Evolutionary conservation across 1,140 invertebrate species (phyloP).

Genomic region (Branchinecta lynchi): DNA sequence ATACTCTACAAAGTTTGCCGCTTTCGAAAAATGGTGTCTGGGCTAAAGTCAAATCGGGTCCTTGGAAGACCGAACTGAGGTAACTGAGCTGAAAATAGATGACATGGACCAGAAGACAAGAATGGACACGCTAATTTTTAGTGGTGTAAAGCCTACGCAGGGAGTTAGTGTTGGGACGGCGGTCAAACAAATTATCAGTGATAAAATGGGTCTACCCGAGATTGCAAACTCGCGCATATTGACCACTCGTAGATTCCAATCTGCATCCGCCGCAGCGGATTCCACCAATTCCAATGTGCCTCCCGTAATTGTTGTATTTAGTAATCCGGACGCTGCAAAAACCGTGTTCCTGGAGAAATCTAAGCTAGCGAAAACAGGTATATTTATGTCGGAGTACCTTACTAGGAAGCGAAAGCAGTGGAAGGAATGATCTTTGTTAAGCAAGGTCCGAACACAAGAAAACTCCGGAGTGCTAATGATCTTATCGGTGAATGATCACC

Average conservation of each 20-base stretch:
- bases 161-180: slow-evolving; percentile 4
- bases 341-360: too few species aligned
- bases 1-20: too few species aligned
- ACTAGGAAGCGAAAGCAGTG: not conserved
- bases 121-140: too few species aligned
- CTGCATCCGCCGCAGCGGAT: not conserved
- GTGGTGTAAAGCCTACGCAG: slow-evolving; percentile 1
- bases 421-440: slow-evolving; percentile 9
- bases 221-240: slow-evolving; percentile 9
- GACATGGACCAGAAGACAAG: too few species aligned
- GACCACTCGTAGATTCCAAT: not conserved
- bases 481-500: not conserved
- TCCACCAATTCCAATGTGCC: slow-evolving; percentile 2
- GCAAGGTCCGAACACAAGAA: slow-evolving; percentile 5
- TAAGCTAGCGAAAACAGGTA: too few species aligned
- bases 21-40: too few species aligned
- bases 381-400: slow-evolving; percentile 5
- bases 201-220: not conserved
- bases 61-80: too few species aligned
- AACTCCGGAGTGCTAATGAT: too few species aligned
- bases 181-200: slow-evolving; percentile 9
- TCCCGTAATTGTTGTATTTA: slow-evolving; percentile 9
- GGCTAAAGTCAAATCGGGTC: too few species aligned
- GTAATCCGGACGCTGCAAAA: not conserved
- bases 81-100: too few species aligned